phyloP scores from a whole-genome alignment of 2,888 invertebrate species.

The Cryptops parisi region DNA sequence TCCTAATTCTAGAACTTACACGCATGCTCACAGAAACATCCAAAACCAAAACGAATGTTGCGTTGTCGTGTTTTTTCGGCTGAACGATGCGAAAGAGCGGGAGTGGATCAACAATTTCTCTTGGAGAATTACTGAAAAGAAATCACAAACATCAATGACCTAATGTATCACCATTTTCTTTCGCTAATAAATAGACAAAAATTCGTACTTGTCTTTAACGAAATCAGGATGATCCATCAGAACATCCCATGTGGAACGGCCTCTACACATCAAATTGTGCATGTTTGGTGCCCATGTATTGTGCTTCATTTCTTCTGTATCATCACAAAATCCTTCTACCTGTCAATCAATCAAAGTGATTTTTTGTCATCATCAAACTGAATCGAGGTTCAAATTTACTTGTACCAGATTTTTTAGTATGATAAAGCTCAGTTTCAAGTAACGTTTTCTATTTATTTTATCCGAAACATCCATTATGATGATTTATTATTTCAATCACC shows the following conservation, averaged over 20 bases:
- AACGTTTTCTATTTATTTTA: too few relatives aligned
- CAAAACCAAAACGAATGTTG: slow-evolving; percentile 21
- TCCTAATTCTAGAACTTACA: too few relatives aligned
- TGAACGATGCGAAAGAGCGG: slow-evolving; percentile 20
- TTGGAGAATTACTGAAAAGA: slow-evolving; percentile 10
- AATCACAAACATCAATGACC: neutral
- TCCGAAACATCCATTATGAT: too few relatives aligned
- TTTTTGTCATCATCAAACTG: too few relatives aligned
- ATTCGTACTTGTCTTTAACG: neutral
- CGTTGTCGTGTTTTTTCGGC: slow-evolving; percentile 17
- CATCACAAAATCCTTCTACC: slow-evolving; percentile 29
- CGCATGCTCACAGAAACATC: slow-evolving; percentile 23
- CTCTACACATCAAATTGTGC: slow-evolving; percentile 29
- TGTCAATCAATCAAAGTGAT: too few relatives aligned
- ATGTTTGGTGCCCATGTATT: slow-evolving; percentile 28
- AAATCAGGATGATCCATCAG: slow-evolving; percentile 21
- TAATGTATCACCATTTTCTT: neutral
- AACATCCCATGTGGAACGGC: slow-evolving; percentile 28
- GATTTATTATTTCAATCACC: too few relatives aligned
- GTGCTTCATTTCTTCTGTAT: slow-evolving; percentile 22
- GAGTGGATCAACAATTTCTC: slow-evolving; percentile 10
- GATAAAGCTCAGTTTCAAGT: too few relatives aligned
- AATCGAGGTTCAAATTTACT: too few relatives aligned
- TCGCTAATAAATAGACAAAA: neutral
- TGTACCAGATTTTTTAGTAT: too few relatives aligned